A percentile compares a stretch with the other conserved stretches of the same genome.
Conservation (phyloP, 2,113 vertebrate species). For the Pyrgilauda ruficollis region DNA sequence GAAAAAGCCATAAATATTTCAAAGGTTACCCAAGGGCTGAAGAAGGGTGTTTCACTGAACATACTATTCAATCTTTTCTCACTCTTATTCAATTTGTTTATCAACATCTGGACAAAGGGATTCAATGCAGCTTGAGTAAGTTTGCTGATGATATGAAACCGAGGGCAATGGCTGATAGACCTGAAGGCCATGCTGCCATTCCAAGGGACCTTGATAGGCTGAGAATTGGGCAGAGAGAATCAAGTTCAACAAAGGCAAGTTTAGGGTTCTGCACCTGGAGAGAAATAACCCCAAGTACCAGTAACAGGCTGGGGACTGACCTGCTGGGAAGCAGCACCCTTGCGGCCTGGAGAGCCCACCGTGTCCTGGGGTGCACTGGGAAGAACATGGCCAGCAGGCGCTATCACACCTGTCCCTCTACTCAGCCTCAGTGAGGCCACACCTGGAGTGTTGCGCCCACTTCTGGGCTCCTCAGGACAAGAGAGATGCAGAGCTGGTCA, state of each 20-base stretch:
- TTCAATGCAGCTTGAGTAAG: background rate
- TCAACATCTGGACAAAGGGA: background rate
- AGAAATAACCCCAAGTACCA: background rate
- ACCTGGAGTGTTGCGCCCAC: background rate
- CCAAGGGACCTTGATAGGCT: accelerated
- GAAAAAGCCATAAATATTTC: background rate
- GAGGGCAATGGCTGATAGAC: too few relatives aligned
- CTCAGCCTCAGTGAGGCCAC: background rate
- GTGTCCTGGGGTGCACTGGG: too few relatives aligned
- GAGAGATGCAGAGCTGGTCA: background rate
- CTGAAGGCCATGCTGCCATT: background rate
- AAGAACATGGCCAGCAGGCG: background rate
- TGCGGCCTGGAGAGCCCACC: accelerated
- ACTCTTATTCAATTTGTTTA: background rate
- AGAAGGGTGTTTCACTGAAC: background rate
- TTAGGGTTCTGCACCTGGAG: background rate
- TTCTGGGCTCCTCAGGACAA: background rate
- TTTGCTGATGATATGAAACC: accelerated
- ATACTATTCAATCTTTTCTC: background rate
- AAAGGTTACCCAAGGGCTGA: background rate
- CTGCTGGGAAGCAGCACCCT: background rate
- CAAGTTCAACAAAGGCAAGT: background rate
- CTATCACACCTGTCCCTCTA: background rate
- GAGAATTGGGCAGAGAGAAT: background rate
- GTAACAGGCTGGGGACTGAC: background rate